Percentiles rank a stretch among this genome's conserved stretches.
Conservation (phyloP, 92 coral and sea anemone species). For the Ricordea florida region DNA sequence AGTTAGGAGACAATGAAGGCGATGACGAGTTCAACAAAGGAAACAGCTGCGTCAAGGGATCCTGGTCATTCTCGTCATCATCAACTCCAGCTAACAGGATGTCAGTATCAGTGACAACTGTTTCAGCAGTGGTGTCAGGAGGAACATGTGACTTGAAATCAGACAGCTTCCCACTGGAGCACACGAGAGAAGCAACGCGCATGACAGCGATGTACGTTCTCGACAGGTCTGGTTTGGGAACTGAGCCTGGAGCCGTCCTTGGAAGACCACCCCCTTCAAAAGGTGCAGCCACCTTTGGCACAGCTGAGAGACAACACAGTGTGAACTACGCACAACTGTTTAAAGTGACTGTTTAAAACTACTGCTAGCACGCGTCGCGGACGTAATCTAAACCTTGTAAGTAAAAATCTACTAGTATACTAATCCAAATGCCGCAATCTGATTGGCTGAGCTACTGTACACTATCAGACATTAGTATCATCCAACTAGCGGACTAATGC, state of each 20-base stretch:
- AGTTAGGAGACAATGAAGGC: conserved; percentile 68
- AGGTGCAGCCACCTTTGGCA: conserved; percentile 62
- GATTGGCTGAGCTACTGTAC: too few species aligned
- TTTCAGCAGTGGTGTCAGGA: conserved; percentile 76
- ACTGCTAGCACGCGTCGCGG: too few species aligned
- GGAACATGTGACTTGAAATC: conserved; percentile 56
- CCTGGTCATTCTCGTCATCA: conserved; percentile 80
- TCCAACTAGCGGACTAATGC: too few species aligned
- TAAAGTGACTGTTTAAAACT: too few species aligned
- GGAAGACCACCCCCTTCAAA: conserved; percentile 50
- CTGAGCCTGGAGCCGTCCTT: conserved; percentile 64
- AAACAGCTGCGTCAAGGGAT: conserved; percentile 74
- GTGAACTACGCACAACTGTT: too few species aligned
- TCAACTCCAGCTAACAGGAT: conserved; percentile 87
- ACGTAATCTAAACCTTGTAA: too few species aligned
- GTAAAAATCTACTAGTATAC: too few species aligned
- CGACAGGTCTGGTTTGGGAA: conserved; percentile 82
- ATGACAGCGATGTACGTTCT: conserved; percentile 77
- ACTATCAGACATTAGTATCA: too few species aligned
- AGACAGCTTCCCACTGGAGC: conserved; percentile 42
- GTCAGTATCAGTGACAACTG: conserved; percentile 84
- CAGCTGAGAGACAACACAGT: conserved; percentile 25
- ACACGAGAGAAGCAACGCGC: conserved; percentile 62
- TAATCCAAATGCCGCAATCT: too few species aligned
- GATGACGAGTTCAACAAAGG: conserved; percentile 74